Base-by-base conservation (phyloP, 2,888 invertebrate genomes). In the Lymantria monacha region DNA sequence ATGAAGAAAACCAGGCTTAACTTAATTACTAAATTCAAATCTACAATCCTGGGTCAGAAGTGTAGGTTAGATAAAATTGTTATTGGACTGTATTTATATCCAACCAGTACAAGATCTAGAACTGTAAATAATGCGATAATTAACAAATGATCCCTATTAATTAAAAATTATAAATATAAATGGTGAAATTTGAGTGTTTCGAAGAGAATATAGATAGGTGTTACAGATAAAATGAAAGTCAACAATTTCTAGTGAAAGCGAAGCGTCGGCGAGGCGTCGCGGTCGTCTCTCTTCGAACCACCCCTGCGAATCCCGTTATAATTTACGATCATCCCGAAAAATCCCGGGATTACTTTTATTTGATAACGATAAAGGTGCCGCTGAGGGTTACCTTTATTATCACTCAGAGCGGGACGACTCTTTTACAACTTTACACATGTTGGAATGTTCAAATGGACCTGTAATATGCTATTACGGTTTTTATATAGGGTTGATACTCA, bases 321-420 rank as follows among this genome's bases (percentile, higher is more conserved):
- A 90, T 90, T 91, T 91, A 90, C 88, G 91, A 89, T 86, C 86
- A 88, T 87, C 88, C 88, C 82, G 66, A 86, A 87, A 87, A 89
- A 87, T 87, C 87, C 85, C 70, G 65, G 87, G 88, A 89, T 91
- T 90, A 91, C 88, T 90, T 91, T 91, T 90, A 91, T 91, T 88
- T 83, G 89, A 90, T 91, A 90, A 88, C 89, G 88, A 90, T 90
- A 89, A 89, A 90, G 88, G 88, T 86, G 75, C 82, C 81, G 81
- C 80, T 64, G 85, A 85, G 87, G 89, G 88, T 88, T 86, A 85
- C 87, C 86, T 88, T 90, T 90, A 90, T 89, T 91, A 91, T 91
- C 91, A 90, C 88, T 88, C 85, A 84, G 79, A 69, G 72, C 61
- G 78, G 76, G 80, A 84, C 77, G 79, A 79, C 78, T 81, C 82